Evolutionary conservation across 2,797 vertebrate species (phyloP).

Genomic region (Melanotaenia nigrans): DNA sequence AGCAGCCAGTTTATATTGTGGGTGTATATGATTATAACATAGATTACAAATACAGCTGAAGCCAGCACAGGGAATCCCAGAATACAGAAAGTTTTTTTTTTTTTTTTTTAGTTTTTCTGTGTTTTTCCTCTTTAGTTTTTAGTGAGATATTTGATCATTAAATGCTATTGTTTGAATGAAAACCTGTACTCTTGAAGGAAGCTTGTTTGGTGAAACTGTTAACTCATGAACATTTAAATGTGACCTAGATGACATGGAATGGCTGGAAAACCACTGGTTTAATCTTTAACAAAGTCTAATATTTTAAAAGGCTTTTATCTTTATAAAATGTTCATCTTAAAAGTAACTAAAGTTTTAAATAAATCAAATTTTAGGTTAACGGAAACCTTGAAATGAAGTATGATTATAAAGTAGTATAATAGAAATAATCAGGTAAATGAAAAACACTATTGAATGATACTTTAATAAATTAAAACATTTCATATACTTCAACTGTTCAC

Average conservation of each 20-base stretch:
- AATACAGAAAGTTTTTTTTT: neutral
- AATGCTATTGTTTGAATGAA: neutral
- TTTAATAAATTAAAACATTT: neutral
- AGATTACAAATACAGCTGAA: neutral
- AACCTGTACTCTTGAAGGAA: neutral
- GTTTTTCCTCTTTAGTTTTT: neutral
- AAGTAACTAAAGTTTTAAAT: neutral
- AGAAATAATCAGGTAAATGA: neutral
- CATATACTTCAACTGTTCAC: neutral
- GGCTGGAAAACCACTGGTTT: conserved; percentile 10
- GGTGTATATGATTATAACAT: neutral
- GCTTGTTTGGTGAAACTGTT: neutral
- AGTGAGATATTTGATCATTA: neutral
- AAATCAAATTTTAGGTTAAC: neutral
- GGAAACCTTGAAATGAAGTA: neutral
- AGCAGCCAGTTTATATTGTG: neutral
- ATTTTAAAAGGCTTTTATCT: neutral
- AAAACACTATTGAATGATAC: neutral
- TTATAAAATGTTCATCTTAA: conserved; percentile 2
- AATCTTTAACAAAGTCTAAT: conserved; percentile 9
- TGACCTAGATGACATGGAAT: neutral
- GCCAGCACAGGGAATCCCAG: neutral
- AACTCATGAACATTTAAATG: neutral
- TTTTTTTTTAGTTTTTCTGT: neutral
- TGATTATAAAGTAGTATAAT: neutral